Evolutionary conservation across 1,140 invertebrate genomes (phyloP), one percentile per base, ranked within the genome.

Genomic region (Bombus vancouverensis): DNA sequence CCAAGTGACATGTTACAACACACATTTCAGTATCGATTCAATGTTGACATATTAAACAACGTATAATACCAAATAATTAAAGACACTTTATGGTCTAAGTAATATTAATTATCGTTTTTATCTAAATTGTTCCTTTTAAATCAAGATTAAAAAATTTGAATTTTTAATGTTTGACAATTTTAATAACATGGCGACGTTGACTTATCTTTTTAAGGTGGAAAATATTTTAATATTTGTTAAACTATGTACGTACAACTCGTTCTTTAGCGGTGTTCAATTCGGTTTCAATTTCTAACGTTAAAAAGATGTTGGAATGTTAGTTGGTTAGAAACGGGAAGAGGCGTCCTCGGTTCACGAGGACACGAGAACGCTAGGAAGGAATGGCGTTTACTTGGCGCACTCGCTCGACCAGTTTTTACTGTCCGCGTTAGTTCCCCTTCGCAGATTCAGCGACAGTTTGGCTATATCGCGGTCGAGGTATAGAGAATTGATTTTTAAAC

Each of bases 361-460:
- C 85, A 83, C 72, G 80, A 71, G 85, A 83, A 76, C 66, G 85
- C 73, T 86, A 62, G 85, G 42, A 77, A 71, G 81, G 85, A 83
- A 86, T 83, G 81, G 66, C 81, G 80, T 71, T 84, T 77, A 83
- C 81, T 83, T 53, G 72, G 78, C 83, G 77, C 84, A 81, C 79
- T 88, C 47, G 81, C 65, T 76, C 81, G 71, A 83, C 85, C 85
- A 81, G 85, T 88, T 87, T 83, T 82, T 90, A 81, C 70, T 37
- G 62, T 62, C 66, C 57, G 12, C 53, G n/a, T 47, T 65, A 73
- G 73, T 59, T 72, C 80, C 73, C 66, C 65, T 66, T 84, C 57
- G 83, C 77, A 32, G 83, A 80, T 85, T 73, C 53, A 59, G 66
- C 66, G 22, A 28, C 15, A 71, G 59, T 47, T 76, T 25, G 59